Percentiles rank a stretch among this genome's conserved stretches.
Conservation (phyloP, 2,888 invertebrate species). For the Microdon myrmicae region DNA sequence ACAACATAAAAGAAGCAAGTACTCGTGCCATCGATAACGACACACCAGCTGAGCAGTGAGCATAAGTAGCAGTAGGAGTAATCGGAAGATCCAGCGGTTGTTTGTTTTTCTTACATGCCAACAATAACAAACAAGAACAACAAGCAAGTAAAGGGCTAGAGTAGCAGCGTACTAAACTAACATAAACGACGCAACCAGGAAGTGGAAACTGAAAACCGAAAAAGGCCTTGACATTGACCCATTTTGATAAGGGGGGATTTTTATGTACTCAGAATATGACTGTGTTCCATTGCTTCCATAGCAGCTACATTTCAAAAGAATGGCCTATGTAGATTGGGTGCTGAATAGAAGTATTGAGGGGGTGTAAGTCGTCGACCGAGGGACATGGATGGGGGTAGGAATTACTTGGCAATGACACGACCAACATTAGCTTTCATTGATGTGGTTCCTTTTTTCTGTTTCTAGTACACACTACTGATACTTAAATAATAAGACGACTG, state of each 20-base stretch:
- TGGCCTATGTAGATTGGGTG: no score
- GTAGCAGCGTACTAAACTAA: conserved; percentile 20
- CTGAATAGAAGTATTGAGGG: no score
- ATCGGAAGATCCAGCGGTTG: no score
- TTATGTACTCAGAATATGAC: conserved; percentile 41
- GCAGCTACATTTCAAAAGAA: no score
- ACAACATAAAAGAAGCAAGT: conserved; percentile 12
- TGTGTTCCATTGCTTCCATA: no score
- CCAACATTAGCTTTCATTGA: conserved; percentile 45
- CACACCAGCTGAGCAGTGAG: no score
- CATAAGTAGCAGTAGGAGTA: no score
- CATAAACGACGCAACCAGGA: conserved; percentile 20
- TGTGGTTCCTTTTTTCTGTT: no score
- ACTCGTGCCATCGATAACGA: conserved; percentile 18
- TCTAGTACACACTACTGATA: no score
- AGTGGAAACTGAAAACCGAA: conserved; percentile 46
- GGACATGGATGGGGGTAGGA: conserved; percentile 1
- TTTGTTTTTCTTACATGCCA: no score
- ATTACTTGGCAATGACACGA: conserved; percentile 17
- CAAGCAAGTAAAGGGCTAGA: conserved; percentile 11
- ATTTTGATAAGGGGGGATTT: conserved; percentile 56
- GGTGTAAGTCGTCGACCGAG: background rate
- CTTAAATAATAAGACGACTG: no score
- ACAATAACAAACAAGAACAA: conserved; percentile 20
- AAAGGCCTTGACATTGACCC: conserved; percentile 60